Evolutionary conservation across 92 coral and sea anemone species (phyloP).

Genomic region (Zoanthus sociatus): DNA sequence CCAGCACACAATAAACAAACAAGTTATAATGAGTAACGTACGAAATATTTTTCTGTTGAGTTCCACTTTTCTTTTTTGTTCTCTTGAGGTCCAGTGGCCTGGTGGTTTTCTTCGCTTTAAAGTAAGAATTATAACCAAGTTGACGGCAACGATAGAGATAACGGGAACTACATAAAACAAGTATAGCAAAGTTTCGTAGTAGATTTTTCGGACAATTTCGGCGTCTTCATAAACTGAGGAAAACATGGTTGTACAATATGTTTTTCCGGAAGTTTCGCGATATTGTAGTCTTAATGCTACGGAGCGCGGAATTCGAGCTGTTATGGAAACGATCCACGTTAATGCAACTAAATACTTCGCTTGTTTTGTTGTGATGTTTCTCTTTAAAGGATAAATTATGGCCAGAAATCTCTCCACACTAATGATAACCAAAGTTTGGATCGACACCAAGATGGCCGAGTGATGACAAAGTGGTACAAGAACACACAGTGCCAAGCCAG

Average conservation of each 20-base stretch:
- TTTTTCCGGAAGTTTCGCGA: neutral
- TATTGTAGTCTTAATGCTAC: neutral
- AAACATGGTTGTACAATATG: neutral
- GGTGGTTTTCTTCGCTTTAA: neutral
- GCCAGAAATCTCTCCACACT: slow-evolving; percentile 32
- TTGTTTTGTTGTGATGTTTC: slow-evolving; percentile 9
- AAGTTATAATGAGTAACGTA: neutral
- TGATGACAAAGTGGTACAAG: slow-evolving; percentile 10
- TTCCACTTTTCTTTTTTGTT: neutral
- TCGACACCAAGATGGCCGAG: slow-evolving; percentile 12
- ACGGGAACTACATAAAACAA: neutral
- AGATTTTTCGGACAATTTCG: neutral
- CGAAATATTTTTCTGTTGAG: slow-evolving; percentile 16
- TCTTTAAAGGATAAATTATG: slow-evolving; percentile 21
- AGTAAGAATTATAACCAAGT: neutral
- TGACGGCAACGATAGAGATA: neutral
- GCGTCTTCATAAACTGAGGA: neutral
- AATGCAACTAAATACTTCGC: slow-evolving; percentile 18
- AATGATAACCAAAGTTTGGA: slow-evolving; percentile 20
- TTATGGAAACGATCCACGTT: neutral
- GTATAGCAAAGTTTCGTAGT: slow-evolving; percentile 5
- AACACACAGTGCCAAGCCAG: neutral
- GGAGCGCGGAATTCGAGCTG: slow-evolving; percentile 30
- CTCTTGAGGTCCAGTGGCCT: neutral
- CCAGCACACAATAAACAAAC: slow-evolving; percentile 21